Evolutionary conservation across 1,140 invertebrate genomes (phyloP).

Genomic region (Drosophila tsacasi): DNA sequence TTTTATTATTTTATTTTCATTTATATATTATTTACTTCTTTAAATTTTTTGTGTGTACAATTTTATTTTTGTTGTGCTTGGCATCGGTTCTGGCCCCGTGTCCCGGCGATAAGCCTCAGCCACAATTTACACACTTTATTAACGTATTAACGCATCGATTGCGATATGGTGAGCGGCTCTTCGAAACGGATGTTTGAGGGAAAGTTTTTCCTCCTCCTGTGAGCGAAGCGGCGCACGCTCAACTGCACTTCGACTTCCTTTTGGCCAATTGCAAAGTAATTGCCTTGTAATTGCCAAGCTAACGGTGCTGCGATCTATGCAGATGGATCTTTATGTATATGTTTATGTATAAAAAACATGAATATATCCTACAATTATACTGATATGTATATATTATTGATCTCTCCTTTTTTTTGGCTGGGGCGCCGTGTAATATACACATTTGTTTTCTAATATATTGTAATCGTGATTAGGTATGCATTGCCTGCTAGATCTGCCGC

Average conservation of each 20-base stretch:
- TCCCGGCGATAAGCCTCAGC: slow-evolving; percentile 68
- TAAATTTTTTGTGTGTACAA: slow-evolving; percentile 9
- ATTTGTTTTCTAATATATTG: slow-evolving; percentile 77
- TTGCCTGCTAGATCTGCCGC: slow-evolving; percentile 77
- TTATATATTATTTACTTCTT: background rate
- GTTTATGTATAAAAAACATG: background rate
- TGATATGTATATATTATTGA: background rate
- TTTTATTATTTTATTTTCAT: no score
- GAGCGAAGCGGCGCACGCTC: slow-evolving; percentile 56
- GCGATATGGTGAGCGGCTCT: slow-evolving; percentile 45
- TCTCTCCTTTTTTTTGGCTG: slow-evolving; percentile 16
- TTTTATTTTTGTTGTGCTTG: slow-evolving; percentile 19
- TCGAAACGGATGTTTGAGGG: slow-evolving; percentile 35
- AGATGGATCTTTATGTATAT: slow-evolving; percentile 38
- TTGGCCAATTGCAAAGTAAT: slow-evolving; percentile 64
- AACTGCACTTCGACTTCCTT: slow-evolving; percentile 80
- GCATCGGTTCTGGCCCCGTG: slow-evolving; percentile 45
- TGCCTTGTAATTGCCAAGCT: slow-evolving; percentile 78
- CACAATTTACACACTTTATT: slow-evolving; percentile 83
- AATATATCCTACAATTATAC: background rate
- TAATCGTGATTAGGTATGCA: slow-evolving; percentile 80
- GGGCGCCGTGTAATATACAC: slow-evolving; percentile 77
- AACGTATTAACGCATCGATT: slow-evolving; percentile 81
- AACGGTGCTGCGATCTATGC: slow-evolving; percentile 61
- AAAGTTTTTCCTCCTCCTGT: slow-evolving; percentile 42